Conservation (phyloP, 2,797 vertebrate genomes). For the Muscicapa striata region DNA sequence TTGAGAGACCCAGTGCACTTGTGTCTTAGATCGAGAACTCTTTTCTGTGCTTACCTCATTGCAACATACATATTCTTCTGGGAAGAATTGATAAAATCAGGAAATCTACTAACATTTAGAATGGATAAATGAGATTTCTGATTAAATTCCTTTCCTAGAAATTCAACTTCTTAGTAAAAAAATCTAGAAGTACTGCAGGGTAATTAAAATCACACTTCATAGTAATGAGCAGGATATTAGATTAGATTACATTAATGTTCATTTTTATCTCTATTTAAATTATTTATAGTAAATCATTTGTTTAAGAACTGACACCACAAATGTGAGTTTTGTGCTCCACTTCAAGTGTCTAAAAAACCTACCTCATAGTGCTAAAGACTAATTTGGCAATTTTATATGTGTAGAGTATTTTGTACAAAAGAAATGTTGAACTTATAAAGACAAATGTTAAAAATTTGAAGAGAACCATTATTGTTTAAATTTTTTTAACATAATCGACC, state of each 20-base stretch:
- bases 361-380: background rate
- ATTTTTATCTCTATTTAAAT: background rate
- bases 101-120: constrained; percentile 43
- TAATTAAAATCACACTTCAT: constrained; percentile 26
- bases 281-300: background rate
- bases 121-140: constrained; percentile 33
- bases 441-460: background rate
- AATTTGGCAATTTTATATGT: background rate
- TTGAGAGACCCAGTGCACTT: background rate
- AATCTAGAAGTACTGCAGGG: background rate
- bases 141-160: background rate
- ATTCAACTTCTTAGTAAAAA: background rate
- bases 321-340: background rate
- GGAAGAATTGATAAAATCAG: background rate
- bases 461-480: background rate
- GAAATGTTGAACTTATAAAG: background rate
- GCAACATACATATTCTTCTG: background rate
- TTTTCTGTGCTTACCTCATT: background rate
- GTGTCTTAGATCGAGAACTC: background rate
- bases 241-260: background rate
- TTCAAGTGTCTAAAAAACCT: background rate
- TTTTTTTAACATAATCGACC: background rate
- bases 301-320: background rate
- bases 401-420: background rate
- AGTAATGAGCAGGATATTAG: background rate